Percentiles rank a stretch among this genome's conserved stretches.
These are phyloP conservation scores for Mirounga angustirostris DNA, from an alignment of 2,113 vertebrate species.

Conservation along the genomic window DNA sequence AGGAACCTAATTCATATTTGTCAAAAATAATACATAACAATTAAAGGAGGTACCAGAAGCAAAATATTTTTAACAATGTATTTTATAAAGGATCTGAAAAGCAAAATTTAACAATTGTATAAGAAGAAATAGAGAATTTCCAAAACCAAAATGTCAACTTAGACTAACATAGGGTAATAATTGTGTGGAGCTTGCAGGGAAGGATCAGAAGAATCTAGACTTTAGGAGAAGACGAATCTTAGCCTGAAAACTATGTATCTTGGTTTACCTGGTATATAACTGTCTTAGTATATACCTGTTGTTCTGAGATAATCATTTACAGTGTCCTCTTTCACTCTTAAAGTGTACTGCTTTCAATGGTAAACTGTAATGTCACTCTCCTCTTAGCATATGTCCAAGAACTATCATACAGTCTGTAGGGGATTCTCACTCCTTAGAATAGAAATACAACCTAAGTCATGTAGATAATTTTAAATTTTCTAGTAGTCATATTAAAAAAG, in stretches of 20 bases:
- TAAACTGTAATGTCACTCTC: background rate
- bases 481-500: background rate
- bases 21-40: background rate
- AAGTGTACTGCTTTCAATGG: background rate
- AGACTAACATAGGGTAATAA: background rate
- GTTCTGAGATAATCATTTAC: background rate
- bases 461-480: background rate
- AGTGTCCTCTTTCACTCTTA: background rate
- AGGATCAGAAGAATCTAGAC: background rate
- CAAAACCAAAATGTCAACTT: background rate
- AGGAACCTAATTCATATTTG: background rate
- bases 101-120: background rate
- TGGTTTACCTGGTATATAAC: background rate
- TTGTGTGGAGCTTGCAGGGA: background rate
- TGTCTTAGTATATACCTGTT: background rate
- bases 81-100: background rate
- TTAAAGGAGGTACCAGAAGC: background rate
- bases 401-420: background rate
- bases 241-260: background rate
- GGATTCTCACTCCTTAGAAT: background rate
- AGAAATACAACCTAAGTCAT: background rate
- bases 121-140: conserved; percentile 19
- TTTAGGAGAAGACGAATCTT: conserved; percentile 24
- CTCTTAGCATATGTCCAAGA: background rate
- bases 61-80: background rate